Base-by-base conservation (phyloP, 2,888 invertebrate species). In the Strigamia maritima region DNA sequence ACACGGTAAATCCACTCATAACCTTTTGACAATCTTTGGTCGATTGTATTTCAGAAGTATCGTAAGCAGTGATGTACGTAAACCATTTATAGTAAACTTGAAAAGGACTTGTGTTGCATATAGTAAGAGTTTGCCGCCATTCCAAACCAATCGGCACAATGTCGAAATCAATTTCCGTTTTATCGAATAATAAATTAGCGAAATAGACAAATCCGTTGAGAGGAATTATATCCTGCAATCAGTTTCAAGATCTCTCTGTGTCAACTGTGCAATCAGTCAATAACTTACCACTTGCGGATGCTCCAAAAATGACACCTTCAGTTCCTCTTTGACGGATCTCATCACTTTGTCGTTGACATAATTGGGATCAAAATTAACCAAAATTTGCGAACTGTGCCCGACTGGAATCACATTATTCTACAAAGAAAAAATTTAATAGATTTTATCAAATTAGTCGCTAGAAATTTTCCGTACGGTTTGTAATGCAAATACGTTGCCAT, bases 191-290 rank as follows among this genome's bases (percentile, higher is more conserved):
- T 76, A 93, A 84, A 83, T 92, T 91, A 0, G 93, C 92, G 84
- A 90, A 92, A 85, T 91, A 90, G 0, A 92, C 89, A 84, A 88
- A 89, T 40, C 91, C 92, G 75, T 85, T 86, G 70, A 93, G 84
- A 81, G 88, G 88, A 76, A 93, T 87, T 80, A 87, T 87, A 83
- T 92, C 91, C 92, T 92, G 14, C 8, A 70, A 76, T 26, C 3
- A 16, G 75, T n/a, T 19, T 49, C 3, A 35, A 35, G 7, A 35
- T 35, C 35, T 19, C 44, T 10, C 19, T 26, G 8, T 14, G 26
- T 70, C 19, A 31, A 7, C 8, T 26, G 8, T 26, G 16, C 7
- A 79, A 79, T 40, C 22, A 24, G 49, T n/a, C 6, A 24, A n/a
- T 10, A n/a, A 40, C 77, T 22, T 28, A 31, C 77, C 54, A 28